A percentile compares a stretch with the other conserved stretches of the same genome.
These are phyloP conservation scores for Cyprinodon tularosa DNA, from an alignment of 2,113 vertebrate genomes.

Conservation along the genomic window DNA sequence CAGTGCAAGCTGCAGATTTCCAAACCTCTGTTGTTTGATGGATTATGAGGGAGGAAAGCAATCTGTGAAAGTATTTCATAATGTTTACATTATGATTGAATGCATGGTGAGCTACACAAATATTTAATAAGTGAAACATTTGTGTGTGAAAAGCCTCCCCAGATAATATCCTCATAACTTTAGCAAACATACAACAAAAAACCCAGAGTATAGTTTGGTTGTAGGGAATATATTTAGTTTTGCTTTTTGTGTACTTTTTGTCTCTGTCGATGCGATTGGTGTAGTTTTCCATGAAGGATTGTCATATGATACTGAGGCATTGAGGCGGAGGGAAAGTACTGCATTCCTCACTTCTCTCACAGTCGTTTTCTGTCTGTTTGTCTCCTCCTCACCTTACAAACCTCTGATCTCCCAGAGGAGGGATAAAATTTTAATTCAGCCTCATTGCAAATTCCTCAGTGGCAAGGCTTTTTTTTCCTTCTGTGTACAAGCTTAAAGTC, in stretches of 20 bases:
- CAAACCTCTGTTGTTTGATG: background rate
- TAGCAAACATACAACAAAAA: background rate
- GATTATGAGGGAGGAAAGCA: background rate
- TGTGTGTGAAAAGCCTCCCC: constrained; percentile 36
- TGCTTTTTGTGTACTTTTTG: background rate
- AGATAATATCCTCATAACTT: constrained; percentile 1
- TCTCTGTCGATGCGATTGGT: background rate
- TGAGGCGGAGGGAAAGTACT: background rate
- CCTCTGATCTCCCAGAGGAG: background rate
- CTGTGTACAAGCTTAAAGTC: constrained; percentile 71
- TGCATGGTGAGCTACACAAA: constrained; percentile 2
- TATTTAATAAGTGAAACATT: constrained; percentile 48
- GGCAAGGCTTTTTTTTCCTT: constrained; percentile 14
- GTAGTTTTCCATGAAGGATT: background rate
- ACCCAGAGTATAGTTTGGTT: background rate
- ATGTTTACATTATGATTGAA: constrained; percentile 8
- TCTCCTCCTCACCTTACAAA: background rate
- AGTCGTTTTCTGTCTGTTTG: background rate
- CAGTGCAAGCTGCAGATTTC: background rate
- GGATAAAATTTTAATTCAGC: background rate
- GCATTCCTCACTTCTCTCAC: background rate
- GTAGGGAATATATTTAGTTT: no score
- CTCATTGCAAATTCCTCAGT: no score
- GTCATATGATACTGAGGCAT: background rate
- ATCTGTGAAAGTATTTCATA: constrained; percentile 1